Conservation (phyloP, 2,888 invertebrate genomes). For the Lagria hirta region DNA sequence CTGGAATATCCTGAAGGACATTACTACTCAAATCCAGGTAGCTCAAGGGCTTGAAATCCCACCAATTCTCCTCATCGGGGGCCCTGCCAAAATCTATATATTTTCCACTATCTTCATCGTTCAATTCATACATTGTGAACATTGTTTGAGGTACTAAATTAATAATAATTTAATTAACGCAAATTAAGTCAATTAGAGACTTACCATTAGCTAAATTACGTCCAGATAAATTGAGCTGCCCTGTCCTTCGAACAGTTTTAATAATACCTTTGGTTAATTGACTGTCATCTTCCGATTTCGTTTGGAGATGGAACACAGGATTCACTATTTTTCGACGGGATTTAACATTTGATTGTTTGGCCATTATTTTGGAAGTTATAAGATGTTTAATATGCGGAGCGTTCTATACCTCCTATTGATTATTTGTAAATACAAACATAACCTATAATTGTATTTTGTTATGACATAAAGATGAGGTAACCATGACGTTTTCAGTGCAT, state of each 20-base stretch:
- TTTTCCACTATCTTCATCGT: constrained; percentile 62
- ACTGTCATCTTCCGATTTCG: constrained; percentile 68
- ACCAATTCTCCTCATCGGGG: constrained; percentile 65
- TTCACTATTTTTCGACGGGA: constrained; percentile 50
- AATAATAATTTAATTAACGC: too few relatives aligned
- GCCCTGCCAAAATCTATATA: constrained; percentile 61
- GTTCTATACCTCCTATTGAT: too few relatives aligned
- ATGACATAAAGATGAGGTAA: constrained; percentile 3
- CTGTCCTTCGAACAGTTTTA: constrained; percentile 78
- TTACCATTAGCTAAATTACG: constrained; percentile 73
- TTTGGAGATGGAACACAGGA: constrained; percentile 72
- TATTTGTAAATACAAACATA: constrained; percentile 15
- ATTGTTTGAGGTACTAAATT: constrained; percentile 77
- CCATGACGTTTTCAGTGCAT: too few relatives aligned
- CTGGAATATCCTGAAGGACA: constrained; percentile 64
- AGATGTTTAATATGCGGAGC: neutral
- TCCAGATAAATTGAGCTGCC: constrained; percentile 76
- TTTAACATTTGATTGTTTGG: constrained; percentile 47
- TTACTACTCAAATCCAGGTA: constrained; percentile 79
- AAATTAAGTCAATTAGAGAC: constrained; percentile 20
- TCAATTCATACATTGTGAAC: constrained; percentile 71
- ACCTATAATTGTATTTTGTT: constrained; percentile 13
- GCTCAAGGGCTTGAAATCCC: constrained; percentile 78
- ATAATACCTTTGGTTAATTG: constrained; percentile 71
- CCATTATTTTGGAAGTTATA: constrained; percentile 35